Evolutionary conservation across 2,797 vertebrate genomes (phyloP).

Genomic region (Chaetophractus vellerosus): DNA sequence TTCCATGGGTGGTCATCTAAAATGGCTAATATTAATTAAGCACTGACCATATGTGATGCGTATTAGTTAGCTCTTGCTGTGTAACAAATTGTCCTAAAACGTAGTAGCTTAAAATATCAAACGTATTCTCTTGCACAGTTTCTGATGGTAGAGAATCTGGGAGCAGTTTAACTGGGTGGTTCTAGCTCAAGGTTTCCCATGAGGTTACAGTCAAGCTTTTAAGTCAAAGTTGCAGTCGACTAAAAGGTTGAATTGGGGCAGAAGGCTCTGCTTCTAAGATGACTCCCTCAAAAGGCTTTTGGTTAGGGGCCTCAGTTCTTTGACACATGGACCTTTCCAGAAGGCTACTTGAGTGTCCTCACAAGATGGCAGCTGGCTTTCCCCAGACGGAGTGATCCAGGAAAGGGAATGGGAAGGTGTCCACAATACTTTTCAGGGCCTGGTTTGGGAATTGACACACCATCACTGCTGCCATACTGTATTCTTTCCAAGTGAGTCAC

Average conservation of each 20-base stretch:
- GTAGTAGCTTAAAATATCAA: background rate
- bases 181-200: too few relatives aligned
- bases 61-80: background rate
- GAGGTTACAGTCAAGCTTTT: background rate
- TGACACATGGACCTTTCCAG: background rate
- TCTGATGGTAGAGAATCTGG: background rate
- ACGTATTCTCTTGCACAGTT: background rate
- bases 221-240: background rate
- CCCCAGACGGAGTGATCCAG: background rate
- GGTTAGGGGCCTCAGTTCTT: background rate
- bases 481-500: background rate
- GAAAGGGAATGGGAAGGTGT: background rate
- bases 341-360: background rate
- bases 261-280: background rate
- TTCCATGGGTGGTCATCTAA: rapidly evolving
- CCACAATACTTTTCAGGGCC: background rate
- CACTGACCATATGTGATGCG: rapidly evolving
- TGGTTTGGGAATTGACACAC: background rate
- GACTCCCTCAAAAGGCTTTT: rapidly evolving
- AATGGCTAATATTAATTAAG: background rate
- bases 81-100: background rate
- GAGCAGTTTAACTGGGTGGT: background rate
- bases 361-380: background rate
- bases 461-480: background rate
- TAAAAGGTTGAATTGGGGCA: background rate